These are phyloP conservation scores for Terrapene triunguis DNA, from an alignment of 2,113 vertebrate species.

Conservation along the genomic window DNA sequence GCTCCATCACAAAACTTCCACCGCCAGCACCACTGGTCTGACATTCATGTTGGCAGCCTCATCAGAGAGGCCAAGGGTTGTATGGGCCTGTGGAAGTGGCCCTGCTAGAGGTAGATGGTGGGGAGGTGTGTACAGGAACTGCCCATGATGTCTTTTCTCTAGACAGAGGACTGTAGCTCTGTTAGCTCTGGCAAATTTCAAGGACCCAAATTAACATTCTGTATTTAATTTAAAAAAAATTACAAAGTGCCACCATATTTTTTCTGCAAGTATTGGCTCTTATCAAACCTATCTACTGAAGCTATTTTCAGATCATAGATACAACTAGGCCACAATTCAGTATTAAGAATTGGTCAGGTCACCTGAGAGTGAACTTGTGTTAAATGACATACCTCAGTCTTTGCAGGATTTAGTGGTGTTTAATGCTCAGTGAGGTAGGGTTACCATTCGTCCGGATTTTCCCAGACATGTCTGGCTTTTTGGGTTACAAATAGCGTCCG, in stretches of 20 bases:
- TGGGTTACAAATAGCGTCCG: no score
- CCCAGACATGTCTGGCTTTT: no score
- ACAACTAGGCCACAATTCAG: not conserved
- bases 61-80: not conserved
- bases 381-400: not conserved
- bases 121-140: no score
- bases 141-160: no score
- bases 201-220: not conserved
- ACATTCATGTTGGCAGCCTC: not conserved
- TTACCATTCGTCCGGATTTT: no score
- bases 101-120: accelerated
- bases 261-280: not conserved
- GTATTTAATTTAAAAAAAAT: no score
- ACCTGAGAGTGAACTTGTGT: not conserved
- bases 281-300: not conserved
- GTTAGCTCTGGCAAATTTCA: not conserved
- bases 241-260: not conserved
- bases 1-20: not conserved
- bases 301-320: not conserved
- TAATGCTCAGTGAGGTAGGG: not conserved
- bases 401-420: not conserved
- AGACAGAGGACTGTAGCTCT: not conserved
- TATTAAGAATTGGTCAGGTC: no score
- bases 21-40: not conserved
- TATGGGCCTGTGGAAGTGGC: not conserved